These are phyloP conservation scores for Pygmarrhopalites habei DNA, from an alignment of 1,140 invertebrate genomes.

Conservation along the genomic window DNA sequence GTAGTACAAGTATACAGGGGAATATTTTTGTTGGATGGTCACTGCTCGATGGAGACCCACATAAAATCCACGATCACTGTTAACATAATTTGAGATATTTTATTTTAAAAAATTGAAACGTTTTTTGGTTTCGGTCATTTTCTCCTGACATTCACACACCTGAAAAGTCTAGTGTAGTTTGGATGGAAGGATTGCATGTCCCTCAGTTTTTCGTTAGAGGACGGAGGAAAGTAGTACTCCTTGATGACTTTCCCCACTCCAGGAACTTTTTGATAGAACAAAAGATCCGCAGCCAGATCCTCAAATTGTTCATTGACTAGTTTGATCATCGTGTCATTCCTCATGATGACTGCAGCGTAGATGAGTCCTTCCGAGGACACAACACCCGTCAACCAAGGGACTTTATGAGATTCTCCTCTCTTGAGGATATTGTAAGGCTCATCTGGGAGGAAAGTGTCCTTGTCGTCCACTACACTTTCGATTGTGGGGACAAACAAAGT, in stretches of 20 bases:
- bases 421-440: no score
- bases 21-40: constrained; percentile 1
- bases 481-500: no score
- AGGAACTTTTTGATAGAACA: not conserved
- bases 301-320: not conserved
- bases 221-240: not conserved
- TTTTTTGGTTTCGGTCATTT: no score
- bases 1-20: constrained; percentile 12
- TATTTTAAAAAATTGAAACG: no score
- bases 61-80: constrained; percentile 14
- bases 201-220: not conserved
- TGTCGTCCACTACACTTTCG: no score
- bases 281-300: not conserved
- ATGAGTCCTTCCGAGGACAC: not conserved
- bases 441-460: no score
- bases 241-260: not conserved
- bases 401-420: not conserved
- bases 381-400: not conserved
- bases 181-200: no score
- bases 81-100: no score
- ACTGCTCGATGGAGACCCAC: constrained; percentile 14
- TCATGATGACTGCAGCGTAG: constrained; percentile 3
- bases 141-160: no score
- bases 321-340: not conserved
- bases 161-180: no score